Percentiles rank a stretch among this genome's conserved stretches.
Evolutionary conservation across 2,888 invertebrate species (phyloP).

Genomic region (Pardosa pseudoannulata): DNA sequence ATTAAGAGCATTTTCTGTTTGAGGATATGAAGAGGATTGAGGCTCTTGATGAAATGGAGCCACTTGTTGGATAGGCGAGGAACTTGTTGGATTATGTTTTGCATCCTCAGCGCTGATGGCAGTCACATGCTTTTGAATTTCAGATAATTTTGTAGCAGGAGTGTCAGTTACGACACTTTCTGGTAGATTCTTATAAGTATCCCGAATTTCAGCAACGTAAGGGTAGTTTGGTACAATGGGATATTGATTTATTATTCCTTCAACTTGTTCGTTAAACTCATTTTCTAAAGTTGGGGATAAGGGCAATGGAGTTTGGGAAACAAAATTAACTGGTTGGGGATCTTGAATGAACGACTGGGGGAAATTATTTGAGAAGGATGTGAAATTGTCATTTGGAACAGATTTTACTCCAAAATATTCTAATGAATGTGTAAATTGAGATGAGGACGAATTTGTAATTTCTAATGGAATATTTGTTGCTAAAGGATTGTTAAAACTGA

Average conservation of each 20-base stretch:
- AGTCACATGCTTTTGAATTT: conserved; percentile 26
- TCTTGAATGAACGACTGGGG: neutral
- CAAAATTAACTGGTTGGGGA: neutral
- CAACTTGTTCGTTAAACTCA: neutral
- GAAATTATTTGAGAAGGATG: neutral
- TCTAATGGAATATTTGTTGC: too few species aligned
- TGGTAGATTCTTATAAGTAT: conserved; percentile 1
- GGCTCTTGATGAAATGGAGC: neutral
- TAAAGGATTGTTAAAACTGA: too few species aligned
- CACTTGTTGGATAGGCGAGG: neutral
- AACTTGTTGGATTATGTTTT: neutral
- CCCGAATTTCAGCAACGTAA: conserved; percentile 42
- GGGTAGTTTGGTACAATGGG: conserved; percentile 5
- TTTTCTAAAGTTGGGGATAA: neutral
- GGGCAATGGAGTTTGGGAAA: neutral
- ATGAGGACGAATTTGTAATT: too few species aligned
- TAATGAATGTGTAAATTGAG: too few species aligned
- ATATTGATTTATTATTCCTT: neutral
- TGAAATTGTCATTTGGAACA: neutral
- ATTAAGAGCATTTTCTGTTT: neutral
- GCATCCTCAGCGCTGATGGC: neutral
- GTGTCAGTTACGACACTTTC: neutral
- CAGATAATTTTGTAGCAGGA: neutral
- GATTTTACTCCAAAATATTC: too few species aligned
- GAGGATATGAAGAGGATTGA: neutral